Base-by-base conservation (phyloP, 2,888 invertebrate genomes). In the Spodoptera littoralis region DNA sequence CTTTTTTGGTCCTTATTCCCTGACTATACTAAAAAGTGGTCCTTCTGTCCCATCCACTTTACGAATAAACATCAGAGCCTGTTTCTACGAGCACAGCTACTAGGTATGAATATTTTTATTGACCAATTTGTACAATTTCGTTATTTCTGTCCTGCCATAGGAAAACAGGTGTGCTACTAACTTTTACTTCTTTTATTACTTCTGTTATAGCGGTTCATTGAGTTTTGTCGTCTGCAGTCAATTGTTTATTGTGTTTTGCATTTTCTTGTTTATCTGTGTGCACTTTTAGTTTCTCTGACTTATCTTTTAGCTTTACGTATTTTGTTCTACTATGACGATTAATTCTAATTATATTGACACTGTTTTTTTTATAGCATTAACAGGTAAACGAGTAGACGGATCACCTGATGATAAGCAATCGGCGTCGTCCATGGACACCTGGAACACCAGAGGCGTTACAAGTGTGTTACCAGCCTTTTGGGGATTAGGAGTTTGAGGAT, bases 81-180 rank as follows among this genome's bases (percentile, higher is more conserved):
- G 54, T 45, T 63, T 61, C 53, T 63, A 70, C 52, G 58, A 65
- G 52, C 51, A 68, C 54, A 57, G 76, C 51, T 59, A 45, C 60
- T 68, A 36, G 36, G 36, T 36, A 71, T 65, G 79, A 76, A 79
- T 76, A 76, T 68, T 71, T 67, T 71, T 79, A 79, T 70, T 24
- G 36, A 57, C 43, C 56, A 56, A 61, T 76, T 79, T 60, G 53
- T 22, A 59, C 59, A 60, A 70, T 64, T 75, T 57, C 18, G 46
- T 51, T 63, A 57, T 63, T 59, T 63, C 59, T 56, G 50, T 42
- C 24, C 30, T 53, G 41, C 50, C 45, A 45, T 36, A 57, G 45
- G 70, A 65, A 70, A 80, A 61, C 68, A 80, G 72, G 76, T 79
- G 64, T 54, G 57, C n/a, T 18, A 22, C 27, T 63, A 58, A 50